phyloP scores from a whole-genome alignment of 2,888 invertebrate species.

The Mayetiola destructor region DNA sequence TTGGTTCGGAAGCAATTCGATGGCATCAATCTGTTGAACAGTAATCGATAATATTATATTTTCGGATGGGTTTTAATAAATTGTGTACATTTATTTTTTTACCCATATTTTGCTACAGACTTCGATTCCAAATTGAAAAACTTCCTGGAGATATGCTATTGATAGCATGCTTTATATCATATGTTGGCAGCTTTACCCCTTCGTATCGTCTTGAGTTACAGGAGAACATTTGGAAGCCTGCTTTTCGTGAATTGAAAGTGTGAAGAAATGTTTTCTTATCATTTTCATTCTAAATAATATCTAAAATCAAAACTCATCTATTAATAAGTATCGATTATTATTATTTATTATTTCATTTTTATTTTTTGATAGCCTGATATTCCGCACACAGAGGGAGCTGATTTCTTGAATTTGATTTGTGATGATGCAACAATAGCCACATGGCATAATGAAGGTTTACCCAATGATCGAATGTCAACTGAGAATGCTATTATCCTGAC shows the following conservation, averaged over 20 bases:
- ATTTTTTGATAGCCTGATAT: conserved; percentile 45
- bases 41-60: too few relatives aligned
- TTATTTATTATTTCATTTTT: conserved; percentile 17
- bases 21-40: conserved; percentile 33
- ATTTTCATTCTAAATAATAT: background rate
- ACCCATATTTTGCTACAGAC: conserved; percentile 30
- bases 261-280: conserved; percentile 19
- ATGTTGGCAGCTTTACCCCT: conserved; percentile 87
- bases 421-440: conserved; percentile 84
- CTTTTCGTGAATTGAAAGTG: conserved; percentile 51
- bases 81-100: too few relatives aligned
- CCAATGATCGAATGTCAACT: conserved; percentile 85
- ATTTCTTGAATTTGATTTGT: conserved; percentile 68
- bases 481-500: conserved; percentile 90
- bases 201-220: conserved; percentile 67
- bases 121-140: conserved; percentile 58
- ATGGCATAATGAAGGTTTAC: conserved; percentile 92
- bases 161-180: conserved; percentile 86
- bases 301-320: background rate
- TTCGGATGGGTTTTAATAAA: too few relatives aligned
- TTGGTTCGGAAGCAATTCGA: conserved; percentile 71
- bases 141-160: conserved; percentile 86
- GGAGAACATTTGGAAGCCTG: conserved; percentile 69
- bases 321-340: background rate
- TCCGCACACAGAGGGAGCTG: conserved; percentile 63